Evolutionary conservation across 2,888 invertebrate species (phyloP), one percentile per base, ranked within the genome.

Genomic region (Sepioteuthis lessoniana): DNA sequence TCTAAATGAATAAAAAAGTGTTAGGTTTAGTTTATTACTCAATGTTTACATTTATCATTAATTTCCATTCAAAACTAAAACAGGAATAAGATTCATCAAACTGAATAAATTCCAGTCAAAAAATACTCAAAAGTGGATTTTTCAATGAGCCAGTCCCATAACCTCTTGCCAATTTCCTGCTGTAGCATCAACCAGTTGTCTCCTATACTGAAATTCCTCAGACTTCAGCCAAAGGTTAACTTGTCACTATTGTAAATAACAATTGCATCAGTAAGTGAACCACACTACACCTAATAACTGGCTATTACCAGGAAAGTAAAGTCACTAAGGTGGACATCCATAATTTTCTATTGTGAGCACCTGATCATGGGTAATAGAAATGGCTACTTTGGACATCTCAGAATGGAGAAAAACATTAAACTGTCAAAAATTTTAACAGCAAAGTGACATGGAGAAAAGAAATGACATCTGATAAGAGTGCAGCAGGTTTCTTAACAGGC

Each of bases 341-440:
- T 76, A n/a, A 35, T 76, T 76, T 76, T 76, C 76, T n/a, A n/a
- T 35, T 76, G 76, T 76, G n/a, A 76, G n/a, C 76, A 76, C 76
- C 76, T 76, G n/a, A 76, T 55, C 25, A 55, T 25, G 25, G 25
- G 55, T 25, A 55, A 76, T 7, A n/a, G 8, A 76, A 76, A 76
- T 76, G 76, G 16, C 76, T 7, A 76, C 76, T 76, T 76, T 76
- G 31, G 76, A 76, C 31, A 76, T 31, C n/a, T n/a, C 16, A 25
- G 55, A 55, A 25, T 55, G 25, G 25, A 21, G 25, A 0, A 47
- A 47, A 16, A 47, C 47, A 47, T 47, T 60, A 35, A 76, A n/a
- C 31, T 13, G 8, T n/a, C n/a, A n/a, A 76, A 13, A 76, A 76
- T 3, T 76, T 76, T 76, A 76, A 76, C n/a, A 76, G 76, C 35